Conservation (phyloP, 2,888 invertebrate species). For the Chymomyza amoena region DNA sequence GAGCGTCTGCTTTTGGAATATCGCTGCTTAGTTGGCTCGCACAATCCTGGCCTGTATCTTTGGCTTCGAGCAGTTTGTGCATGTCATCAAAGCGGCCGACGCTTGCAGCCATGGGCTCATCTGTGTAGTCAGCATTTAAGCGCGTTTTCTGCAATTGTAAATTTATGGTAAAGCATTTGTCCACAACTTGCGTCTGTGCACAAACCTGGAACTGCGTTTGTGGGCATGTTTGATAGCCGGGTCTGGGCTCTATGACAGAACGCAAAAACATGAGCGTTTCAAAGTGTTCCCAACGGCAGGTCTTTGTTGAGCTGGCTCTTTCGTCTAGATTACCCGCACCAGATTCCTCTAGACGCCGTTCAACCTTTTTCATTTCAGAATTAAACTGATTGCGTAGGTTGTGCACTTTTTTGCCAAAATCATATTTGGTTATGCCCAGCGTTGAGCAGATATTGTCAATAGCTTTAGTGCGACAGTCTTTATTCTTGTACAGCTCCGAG, state of each 20-base stretch:
- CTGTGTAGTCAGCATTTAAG: constrained; percentile 19
- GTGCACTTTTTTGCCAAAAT: constrained; percentile 77
- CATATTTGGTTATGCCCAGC: constrained; percentile 70
- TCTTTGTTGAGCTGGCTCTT: constrained; percentile 30
- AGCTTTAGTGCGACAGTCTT: constrained; percentile 70
- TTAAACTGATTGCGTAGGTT: constrained; percentile 78
- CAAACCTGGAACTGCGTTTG: background rate
- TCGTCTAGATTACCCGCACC: constrained; percentile 30
- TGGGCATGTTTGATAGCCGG: constrained; percentile 55
- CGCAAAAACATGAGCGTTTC: constrained; percentile 75
- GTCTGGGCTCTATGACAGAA: constrained; percentile 74
- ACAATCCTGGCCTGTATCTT: background rate
- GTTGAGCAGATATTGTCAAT: constrained; percentile 68
- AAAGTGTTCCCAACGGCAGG: constrained; percentile 77
- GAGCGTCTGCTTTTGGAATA: background rate
- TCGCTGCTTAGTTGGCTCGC: background rate
- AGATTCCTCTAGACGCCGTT: constrained; percentile 65
- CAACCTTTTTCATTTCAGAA: constrained; percentile 76
- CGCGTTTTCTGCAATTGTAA: constrained; percentile 27
- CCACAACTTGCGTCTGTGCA: background rate
- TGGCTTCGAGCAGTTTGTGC: background rate
- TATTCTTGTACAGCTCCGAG: constrained; percentile 74
- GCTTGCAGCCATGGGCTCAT: background rate
- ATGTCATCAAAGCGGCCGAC: constrained; percentile 25
- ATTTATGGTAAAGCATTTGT: too few species aligned